Base-by-base conservation (phyloP, 2,797 vertebrate genomes). In the Lepilemur septentrionalis region DNA sequence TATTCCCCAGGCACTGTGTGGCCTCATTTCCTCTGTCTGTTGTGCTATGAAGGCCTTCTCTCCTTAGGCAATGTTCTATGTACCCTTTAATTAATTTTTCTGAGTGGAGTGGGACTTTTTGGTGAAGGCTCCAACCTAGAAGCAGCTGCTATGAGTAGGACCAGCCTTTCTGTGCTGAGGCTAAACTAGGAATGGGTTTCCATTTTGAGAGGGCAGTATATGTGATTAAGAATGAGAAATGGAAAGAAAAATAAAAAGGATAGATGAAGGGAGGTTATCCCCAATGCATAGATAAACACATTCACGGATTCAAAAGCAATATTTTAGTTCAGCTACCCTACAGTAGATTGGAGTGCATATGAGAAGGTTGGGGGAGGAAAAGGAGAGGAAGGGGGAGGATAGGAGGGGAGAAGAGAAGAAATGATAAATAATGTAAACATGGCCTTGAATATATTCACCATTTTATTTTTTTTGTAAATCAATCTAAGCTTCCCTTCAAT, bases 341-440 rank as follows among this genome's bases (percentile, higher is more conserved):
- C 61, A 80, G 28, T 32, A 84, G 13, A 89, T 41, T 81, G 48
- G 13, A 89, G 35, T 91, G 25, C 69, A 1, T 69, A 10, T 67
- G 57, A 59, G 4, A 65, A 20, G 35, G 41, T 32, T 91, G 4
- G 8, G 1, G 15, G 22, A 78, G 9, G 30, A 48, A 85, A 5
- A 76, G 41, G 38, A 57, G 61, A 70, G 50, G 38, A 50, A 67
- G 25, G 23, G 25, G 61, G n/a, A 30, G 20, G 15, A 78, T 43
- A 4, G 35, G n/a, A 80, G 69, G 17, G 8, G 11, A 50, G 5
- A 57, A 13, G 8, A 86, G 8, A 8, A 10, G 25, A 23, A 59
- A 32, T 85, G 6, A 69, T 80, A 88, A 72, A 76, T 65, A 73
- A 88, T 93, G 28, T 61, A 93, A 83, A 93, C 20, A n/a, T 81